Conservation (phyloP, 2,113 vertebrate genomes). For the Cheirogaleus medius region DNA sequence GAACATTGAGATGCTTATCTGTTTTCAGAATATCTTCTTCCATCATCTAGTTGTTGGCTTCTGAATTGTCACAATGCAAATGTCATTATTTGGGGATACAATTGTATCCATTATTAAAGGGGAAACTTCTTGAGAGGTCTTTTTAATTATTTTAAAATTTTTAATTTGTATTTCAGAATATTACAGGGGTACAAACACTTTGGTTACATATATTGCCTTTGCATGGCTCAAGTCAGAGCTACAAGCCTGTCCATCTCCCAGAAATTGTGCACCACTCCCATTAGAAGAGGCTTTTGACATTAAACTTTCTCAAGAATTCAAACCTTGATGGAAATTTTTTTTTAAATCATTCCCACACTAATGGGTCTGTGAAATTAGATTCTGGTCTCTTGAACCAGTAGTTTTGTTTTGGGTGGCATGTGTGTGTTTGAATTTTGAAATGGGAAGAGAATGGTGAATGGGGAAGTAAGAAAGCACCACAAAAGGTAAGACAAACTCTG, state of each 20-base stretch:
- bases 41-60: background rate
- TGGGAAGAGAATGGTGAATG: background rate
- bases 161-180: no score
- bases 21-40: background rate
- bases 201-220: no score
- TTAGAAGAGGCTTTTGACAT: background rate
- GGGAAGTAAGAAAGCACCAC: background rate
- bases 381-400: background rate
- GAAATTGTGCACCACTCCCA: no score
- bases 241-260: no score
- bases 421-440: background rate
- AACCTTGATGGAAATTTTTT: background rate
- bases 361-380: background rate
- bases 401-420: background rate
- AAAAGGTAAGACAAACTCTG: background rate
- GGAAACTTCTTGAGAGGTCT: background rate
- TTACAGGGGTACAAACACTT: no score
- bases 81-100: background rate
- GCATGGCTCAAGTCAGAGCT: no score
- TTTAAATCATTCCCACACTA: background rate
- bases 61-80: background rate
- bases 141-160: no score
- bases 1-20: background rate
- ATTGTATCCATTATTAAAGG: background rate
- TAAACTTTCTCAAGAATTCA: background rate